A percentile compares a stretch with the other conserved stretches of the same genome.
These are phyloP conservation scores for Bos javanicus DNA, from an alignment of 2,113 vertebrate genomes.

Conservation along the genomic window DNA sequence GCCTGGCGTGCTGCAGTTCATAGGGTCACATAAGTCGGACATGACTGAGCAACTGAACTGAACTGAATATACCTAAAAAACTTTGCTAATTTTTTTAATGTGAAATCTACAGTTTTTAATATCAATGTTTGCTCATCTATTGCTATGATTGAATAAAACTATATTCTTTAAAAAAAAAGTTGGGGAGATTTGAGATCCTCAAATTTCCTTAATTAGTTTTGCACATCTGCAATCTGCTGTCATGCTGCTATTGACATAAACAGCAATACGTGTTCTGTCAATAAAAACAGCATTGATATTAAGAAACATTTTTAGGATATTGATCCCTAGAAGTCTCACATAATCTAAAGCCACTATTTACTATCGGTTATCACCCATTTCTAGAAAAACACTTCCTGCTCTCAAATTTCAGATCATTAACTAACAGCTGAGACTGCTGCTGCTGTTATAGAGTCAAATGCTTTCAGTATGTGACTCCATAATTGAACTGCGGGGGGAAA, in stretches of 20 bases:
- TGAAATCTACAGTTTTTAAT: no score
- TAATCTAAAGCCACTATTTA: conserved; percentile 39
- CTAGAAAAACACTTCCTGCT: conserved; percentile 42
- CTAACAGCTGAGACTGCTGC: conserved; percentile 41
- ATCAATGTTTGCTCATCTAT: no score
- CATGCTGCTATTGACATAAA: conserved; percentile 1
- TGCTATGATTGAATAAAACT: no score
- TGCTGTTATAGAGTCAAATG: conserved; percentile 23
- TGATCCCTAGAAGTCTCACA: not conserved
- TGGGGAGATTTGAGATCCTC: not conserved
- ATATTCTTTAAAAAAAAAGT: not conserved
- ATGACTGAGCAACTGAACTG: no score
- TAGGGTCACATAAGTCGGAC: no score
- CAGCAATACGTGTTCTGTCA: not conserved
- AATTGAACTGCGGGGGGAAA: conserved; percentile 23
- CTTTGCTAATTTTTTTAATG: no score
- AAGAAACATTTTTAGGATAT: conserved; percentile 54
- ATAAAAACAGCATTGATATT: conserved; percentile 17
- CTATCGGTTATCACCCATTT: not conserved
- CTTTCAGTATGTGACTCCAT: not conserved
- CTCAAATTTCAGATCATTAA: conserved; percentile 58
- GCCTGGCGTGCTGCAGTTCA: no score
- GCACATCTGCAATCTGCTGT: not conserved
- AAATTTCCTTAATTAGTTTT: conserved; percentile 27
- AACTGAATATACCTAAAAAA: no score